These are phyloP conservation scores for Cydia pomonella DNA, from an alignment of 1,140 invertebrate genomes.

Conservation along the genomic window DNA sequence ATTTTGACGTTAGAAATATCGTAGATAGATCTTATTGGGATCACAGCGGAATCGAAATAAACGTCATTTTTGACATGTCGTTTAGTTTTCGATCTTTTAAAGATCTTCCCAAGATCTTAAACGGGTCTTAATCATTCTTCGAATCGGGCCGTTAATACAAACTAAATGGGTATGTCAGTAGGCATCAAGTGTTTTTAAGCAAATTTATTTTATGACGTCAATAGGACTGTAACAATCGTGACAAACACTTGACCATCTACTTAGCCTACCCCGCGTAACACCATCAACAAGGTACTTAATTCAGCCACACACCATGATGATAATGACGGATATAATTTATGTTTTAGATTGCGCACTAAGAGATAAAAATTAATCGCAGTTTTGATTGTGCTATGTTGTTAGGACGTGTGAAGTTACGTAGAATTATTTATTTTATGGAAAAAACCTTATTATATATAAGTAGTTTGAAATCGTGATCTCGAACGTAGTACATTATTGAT, in stretches of 20 bases:
- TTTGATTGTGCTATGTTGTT: too few relatives aligned
- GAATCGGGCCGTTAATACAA: too few relatives aligned
- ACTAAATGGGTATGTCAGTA: too few relatives aligned
- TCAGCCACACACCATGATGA: neutral
- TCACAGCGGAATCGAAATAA: too few relatives aligned
- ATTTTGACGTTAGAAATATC: too few relatives aligned
- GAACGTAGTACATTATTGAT: neutral
- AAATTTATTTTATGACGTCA: neutral
- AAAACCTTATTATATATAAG: neutral
- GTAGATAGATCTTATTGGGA: too few relatives aligned
- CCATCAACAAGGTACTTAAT: neutral
- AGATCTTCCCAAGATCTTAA: too few relatives aligned
- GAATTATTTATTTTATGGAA: neutral
- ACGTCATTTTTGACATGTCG: too few relatives aligned
- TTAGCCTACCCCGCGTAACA: neutral
- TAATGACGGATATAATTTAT: neutral
- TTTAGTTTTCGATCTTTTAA: too few relatives aligned
- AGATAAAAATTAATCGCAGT: constrained; percentile 1
- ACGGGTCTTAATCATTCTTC: too few relatives aligned
- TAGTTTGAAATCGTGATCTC: neutral
- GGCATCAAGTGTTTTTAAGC: neutral
- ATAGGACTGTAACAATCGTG: neutral
- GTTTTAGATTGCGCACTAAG: neutral
- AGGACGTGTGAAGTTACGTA: neutral
- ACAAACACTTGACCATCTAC: constrained; percentile 2